Percentiles rank a stretch among this genome's conserved stretches.
These are phyloP conservation scores for Drosophila sordidapex DNA, from an alignment of 2,888 invertebrate species.

Conservation along the genomic window DNA sequence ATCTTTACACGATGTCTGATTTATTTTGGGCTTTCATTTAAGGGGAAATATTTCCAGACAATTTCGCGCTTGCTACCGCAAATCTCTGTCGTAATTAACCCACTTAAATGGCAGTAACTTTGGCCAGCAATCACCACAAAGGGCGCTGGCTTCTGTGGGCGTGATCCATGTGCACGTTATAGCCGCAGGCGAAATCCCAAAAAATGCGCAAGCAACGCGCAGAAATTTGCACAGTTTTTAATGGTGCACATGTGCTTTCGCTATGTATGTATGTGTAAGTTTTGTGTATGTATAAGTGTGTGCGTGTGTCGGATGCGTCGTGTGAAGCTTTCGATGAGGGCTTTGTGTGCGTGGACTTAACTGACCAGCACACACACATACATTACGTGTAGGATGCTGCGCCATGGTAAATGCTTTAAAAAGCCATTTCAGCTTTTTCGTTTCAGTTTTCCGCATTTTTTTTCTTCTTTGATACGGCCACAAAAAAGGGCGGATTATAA, in stretches of 20 bases:
- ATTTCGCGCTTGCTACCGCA: slow-evolving; percentile 43
- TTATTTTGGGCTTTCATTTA: slow-evolving; percentile 22
- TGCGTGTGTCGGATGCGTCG: slow-evolving; percentile 19
- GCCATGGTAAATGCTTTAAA: slow-evolving; percentile 66
- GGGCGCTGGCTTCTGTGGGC: slow-evolving; percentile 49
- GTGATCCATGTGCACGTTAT: slow-evolving; percentile 37
- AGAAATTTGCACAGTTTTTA: slow-evolving; percentile 70
- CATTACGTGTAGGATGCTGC: slow-evolving; percentile 41
- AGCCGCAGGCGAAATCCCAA: slow-evolving; percentile 42
- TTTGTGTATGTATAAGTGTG: slow-evolving; percentile 7
- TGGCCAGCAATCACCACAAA: slow-evolving; percentile 45
- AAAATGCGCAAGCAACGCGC: slow-evolving; percentile 54
- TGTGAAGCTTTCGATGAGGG: slow-evolving; percentile 55
- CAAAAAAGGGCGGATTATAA: slow-evolving; percentile 73
- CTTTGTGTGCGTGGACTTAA: slow-evolving; percentile 58
- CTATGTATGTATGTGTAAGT: slow-evolving; percentile 4
- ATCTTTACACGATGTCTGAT: slow-evolving; percentile 16
- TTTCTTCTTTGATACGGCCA: slow-evolving; percentile 62
- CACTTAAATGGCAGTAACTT: slow-evolving; percentile 62
- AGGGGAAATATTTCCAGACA: slow-evolving; percentile 31
- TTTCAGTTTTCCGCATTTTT: slow-evolving; percentile 7
- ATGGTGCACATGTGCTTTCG: slow-evolving; percentile 49
- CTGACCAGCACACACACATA: slow-evolving; percentile 52
- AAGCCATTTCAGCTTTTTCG: slow-evolving; percentile 69
- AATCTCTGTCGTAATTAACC: slow-evolving; percentile 71